phyloP scores from a whole-genome alignment of 2,797 vertebrate species.

The Bufotes viridis region DNA sequence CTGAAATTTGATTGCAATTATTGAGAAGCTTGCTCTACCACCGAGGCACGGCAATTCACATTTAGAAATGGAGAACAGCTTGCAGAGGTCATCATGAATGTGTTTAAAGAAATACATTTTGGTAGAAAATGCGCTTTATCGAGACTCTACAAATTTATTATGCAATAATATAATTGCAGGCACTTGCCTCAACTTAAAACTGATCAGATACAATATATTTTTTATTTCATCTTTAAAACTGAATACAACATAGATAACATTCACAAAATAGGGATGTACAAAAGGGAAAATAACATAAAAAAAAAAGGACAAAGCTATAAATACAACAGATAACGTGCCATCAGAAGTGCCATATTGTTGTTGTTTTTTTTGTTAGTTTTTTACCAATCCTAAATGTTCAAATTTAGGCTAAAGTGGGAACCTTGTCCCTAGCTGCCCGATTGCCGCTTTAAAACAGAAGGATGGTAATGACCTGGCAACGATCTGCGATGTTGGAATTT shows the following conservation, averaged over 20 bases:
- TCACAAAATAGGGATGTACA: conserved; percentile 23
- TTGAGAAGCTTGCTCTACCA: conserved; percentile 28
- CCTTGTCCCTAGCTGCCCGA: conserved; percentile 45
- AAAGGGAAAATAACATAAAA: neutral
- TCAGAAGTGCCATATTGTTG: conserved; percentile 22
- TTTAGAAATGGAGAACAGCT: conserved; percentile 40
- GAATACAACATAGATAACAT: conserved; percentile 31
- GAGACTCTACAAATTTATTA: conserved; percentile 46
- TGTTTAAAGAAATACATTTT: conserved; percentile 35
- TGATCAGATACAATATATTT: conserved; percentile 24
- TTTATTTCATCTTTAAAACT: conserved; percentile 19
- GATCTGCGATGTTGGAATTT: conserved; percentile 15
- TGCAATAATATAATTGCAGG: conserved; percentile 45
- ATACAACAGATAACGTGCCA: conserved; percentile 13
- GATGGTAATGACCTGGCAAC: conserved; percentile 37
- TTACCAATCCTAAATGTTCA: conserved; percentile 43
- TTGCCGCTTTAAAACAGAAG: conserved; percentile 43
- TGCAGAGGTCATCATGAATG: conserved; percentile 29
- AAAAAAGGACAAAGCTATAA: conserved; percentile 6
- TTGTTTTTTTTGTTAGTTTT: neutral
- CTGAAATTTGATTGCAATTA: conserved; percentile 16
- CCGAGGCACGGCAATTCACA: conserved; percentile 32
- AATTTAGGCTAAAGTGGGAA: conserved; percentile 43
- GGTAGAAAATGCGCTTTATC: conserved; percentile 36
- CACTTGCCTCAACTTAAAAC: conserved; percentile 48